A percentile compares a stretch with the other conserved stretches of the same genome.
These are phyloP conservation scores for Lycopodina hypogea DNA, from an alignment of 37 sponge, comb jelly and placozoan genomes.

Conservation along the genomic window DNA sequence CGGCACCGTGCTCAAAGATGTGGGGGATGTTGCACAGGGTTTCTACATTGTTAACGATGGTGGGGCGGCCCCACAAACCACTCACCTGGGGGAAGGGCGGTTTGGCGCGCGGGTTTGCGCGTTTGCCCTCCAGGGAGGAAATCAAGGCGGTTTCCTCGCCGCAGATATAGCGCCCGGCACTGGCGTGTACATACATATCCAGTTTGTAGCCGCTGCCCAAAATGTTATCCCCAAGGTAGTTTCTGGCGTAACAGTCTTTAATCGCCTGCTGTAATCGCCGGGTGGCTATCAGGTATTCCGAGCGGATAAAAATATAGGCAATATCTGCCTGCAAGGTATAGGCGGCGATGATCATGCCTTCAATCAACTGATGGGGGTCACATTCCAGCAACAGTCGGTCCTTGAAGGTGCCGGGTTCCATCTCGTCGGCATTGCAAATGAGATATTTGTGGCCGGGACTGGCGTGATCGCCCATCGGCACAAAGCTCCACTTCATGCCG, in stretches of 20 bases:
- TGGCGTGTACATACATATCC: conserved; percentile 94
- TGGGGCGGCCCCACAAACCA: conserved; percentile 98
- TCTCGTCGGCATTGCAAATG: conserved; percentile 97
- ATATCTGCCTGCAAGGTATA: conserved; percentile 88
- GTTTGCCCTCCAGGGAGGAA: conserved; percentile 93
- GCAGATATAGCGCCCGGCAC: conserved; percentile 94
- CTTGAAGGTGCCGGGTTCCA: conserved; percentile 97
- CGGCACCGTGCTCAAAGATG: conserved; percentile 89
- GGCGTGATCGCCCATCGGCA: too few species aligned
- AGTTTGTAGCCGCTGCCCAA: conserved; percentile 95
- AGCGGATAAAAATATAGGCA: conserved; percentile 95
- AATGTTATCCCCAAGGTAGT: conserved; percentile 88
- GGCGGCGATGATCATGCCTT: conserved; percentile 94
- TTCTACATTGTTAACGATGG: conserved; percentile 81
- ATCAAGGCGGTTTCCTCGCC: conserved; percentile 80
- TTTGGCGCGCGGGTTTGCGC: conserved; percentile 93
- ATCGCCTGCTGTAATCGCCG: conserved; percentile 92
- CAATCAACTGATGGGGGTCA: conserved; percentile 96
- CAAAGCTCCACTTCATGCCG: conserved; percentile 89
- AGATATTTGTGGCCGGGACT: conserved; percentile 84
- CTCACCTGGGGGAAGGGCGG: conserved; percentile 98
- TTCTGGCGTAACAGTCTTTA: conserved; percentile 81
- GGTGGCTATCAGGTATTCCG: conserved; percentile 90
- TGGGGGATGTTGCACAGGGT: conserved; percentile 60
- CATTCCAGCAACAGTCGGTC: conserved; percentile 96